Evolutionary conservation across 1,140 invertebrate species (phyloP), one percentile per base, ranked within the genome.

Genomic region (Antheraea mylitta): DNA sequence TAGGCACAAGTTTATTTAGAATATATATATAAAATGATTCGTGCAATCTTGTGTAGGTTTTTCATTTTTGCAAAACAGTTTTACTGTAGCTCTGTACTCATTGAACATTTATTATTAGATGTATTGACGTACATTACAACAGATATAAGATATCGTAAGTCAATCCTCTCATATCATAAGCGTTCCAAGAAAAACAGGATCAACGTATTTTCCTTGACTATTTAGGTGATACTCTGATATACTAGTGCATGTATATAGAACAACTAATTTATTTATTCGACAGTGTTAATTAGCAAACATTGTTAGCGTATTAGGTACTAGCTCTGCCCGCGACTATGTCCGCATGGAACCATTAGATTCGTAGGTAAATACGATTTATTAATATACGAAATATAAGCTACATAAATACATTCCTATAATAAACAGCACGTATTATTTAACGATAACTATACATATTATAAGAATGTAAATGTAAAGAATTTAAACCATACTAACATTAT

Each of bases 161-260:
- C 71, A 76, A 69, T 63, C 45, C 67, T 19, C 63, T 72, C 53
- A 66, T 63, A 68, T 68, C 67, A 70, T 69, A 71, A 66, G 19
- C 42, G 69, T 65, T 70, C 69, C 71, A 70, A 73, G 62, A 69
- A 77, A 71, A 79, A 77, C 67, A 77, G 19, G 18, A 63, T 71
- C 63, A 58, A 65, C 45, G 38, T 53, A 53, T 53, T 53, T 53
- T 53, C 38, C 38, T 42, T 42, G 2, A 42, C 38, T 42, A 42
- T 42, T 42, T 42, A 10, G 38, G 3, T 42, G 38, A 61, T 61
- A 19, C 59, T 61, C 38, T 16, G 1, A 30, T 30, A 30, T 30
- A 30, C 22, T 30, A 4, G n/a, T n/a, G n/a, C n/a, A 30, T 30
- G 22, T 2, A 30, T 30, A 30, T 30, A 30, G 22, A 30, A 30